Evolutionary conservation across 2,888 invertebrate species (phyloP), one percentile per base, ranked within the genome.

Genomic region (Parapristionchus giblindavisi): DNA sequence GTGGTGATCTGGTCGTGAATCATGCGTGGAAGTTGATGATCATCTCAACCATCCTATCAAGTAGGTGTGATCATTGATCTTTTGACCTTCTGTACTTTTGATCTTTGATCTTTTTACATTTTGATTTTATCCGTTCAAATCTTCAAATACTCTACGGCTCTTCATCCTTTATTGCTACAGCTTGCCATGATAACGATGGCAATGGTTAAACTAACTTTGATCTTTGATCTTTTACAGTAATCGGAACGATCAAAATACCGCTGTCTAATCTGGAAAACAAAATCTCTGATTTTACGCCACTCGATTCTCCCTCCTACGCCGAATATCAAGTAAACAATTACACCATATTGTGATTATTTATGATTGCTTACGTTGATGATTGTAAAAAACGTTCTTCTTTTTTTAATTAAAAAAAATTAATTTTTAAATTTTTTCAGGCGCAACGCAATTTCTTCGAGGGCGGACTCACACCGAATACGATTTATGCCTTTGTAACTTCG

Each of bases 251-350:
- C 40, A 77, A 79, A 60, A 84, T 86, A 65, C 85, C 83, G 21
- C 81, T 87, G 36, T 84, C 85, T 1, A 72, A 78, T 38, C 81
- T 87, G 82, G 77, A 83, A 14, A 87, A 87, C 75, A 83, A 87
- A 74, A 86, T 87, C 60, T 80, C 84, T 63, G 87, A 87, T 75
- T 87, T 87, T 68, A 87, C 87, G 40, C 87, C 87, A 27, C 5
- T 27, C 34, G n/a, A 54, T 51, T 36, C 70, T 11, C 70, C 70
- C 27, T 71, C 70, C 6, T 56, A 24, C 34, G 11, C 38, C 0
- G 70, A 71, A 29, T 54, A 29, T 27, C 54, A 32, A 56, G 43
- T 43, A 43, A 43, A 43, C 17, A 43, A 14, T 43, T 8, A 43
- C 11, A 43, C 11, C 8, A 17, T 43, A 14, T 43, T 17, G 43